Conservation (phyloP, 1,140 invertebrate species). For the Diorhabda carinulata region DNA sequence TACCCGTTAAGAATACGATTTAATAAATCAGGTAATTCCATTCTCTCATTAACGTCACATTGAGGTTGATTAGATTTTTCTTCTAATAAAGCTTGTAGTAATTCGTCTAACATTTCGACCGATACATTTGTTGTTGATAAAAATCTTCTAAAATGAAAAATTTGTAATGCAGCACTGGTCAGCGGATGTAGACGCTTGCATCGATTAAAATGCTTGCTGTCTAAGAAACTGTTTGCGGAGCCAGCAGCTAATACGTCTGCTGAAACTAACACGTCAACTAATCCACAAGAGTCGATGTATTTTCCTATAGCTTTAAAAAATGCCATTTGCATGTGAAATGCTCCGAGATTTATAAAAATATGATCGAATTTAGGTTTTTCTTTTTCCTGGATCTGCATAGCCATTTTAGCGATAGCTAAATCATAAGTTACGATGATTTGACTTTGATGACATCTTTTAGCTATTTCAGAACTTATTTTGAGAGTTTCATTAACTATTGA, state of each 20-base stretch:
- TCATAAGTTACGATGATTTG: too few relatives aligned
- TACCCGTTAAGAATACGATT: constrained; percentile 20
- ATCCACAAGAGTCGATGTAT: constrained; percentile 41
- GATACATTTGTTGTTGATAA: constrained; percentile 26
- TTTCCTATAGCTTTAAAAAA: constrained; percentile 38
- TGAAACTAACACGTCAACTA: constrained; percentile 40
- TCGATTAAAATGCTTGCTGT: constrained; percentile 37
- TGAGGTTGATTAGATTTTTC: constrained; percentile 7
- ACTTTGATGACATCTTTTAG: too few relatives aligned
- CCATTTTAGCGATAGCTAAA: too few relatives aligned
- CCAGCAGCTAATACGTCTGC: constrained; percentile 41
- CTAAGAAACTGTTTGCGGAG: constrained; percentile 44
- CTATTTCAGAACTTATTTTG: too few relatives aligned
- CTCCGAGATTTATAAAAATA: neutral
- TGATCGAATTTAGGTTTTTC: neutral
- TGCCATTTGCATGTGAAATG: neutral
- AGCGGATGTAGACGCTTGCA: constrained; percentile 42
- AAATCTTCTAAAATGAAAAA: constrained; percentile 30
- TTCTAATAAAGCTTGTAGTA: constrained; percentile 13
- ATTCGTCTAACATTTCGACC: constrained; percentile 12
- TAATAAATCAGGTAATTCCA: constrained; percentile 17
- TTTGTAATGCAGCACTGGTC: constrained; percentile 39
- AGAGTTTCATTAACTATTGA: constrained; percentile 14
- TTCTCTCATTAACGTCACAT: constrained; percentile 12
- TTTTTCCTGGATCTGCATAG: neutral